phyloP scores from a whole-genome alignment of 2,888 invertebrate species.

The Eristalis pertinax region DNA sequence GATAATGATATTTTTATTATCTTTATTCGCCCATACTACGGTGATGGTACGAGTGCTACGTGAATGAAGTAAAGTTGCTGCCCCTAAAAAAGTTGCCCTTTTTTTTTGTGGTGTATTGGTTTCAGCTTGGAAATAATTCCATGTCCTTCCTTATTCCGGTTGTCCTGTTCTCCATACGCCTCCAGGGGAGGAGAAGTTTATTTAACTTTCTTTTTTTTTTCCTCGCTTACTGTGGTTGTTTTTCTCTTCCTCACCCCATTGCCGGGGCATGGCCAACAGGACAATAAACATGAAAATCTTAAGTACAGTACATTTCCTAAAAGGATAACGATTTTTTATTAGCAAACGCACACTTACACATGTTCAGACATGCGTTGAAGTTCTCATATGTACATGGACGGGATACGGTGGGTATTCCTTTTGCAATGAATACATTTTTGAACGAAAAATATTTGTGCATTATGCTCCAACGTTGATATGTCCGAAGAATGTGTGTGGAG shows the following conservation, averaged over 20 bases:
- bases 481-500: background rate
- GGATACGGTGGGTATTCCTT: background rate
- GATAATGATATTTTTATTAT: slow-evolving; percentile 65
- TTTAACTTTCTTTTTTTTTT: slow-evolving; percentile 4
- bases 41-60: slow-evolving; percentile 52
- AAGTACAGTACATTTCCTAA: slow-evolving; percentile 32
- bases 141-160: slow-evolving; percentile 15
- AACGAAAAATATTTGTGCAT: slow-evolving; percentile 14
- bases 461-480: background rate
- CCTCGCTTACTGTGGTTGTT: background rate
- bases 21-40: slow-evolving; percentile 48
- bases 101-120: slow-evolving; percentile 49
- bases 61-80: slow-evolving; percentile 51
- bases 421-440: slow-evolving; percentile 24
- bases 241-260: background rate
- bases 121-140: slow-evolving; percentile 40
- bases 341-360: background rate
- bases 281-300: slow-evolving; percentile 52
- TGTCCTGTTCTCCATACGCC: background rate
- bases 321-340: slow-evolving; percentile 18
- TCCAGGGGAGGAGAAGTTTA: slow-evolving; percentile 1
- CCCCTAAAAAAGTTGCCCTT: background rate
- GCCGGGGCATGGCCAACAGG: slow-evolving; percentile 11
- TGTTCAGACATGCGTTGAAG: slow-evolving; percentile 13
- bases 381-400: background rate